Evolutionary conservation across 2,113 vertebrate species (phyloP).

Genomic region (Tapirus terrestris): DNA sequence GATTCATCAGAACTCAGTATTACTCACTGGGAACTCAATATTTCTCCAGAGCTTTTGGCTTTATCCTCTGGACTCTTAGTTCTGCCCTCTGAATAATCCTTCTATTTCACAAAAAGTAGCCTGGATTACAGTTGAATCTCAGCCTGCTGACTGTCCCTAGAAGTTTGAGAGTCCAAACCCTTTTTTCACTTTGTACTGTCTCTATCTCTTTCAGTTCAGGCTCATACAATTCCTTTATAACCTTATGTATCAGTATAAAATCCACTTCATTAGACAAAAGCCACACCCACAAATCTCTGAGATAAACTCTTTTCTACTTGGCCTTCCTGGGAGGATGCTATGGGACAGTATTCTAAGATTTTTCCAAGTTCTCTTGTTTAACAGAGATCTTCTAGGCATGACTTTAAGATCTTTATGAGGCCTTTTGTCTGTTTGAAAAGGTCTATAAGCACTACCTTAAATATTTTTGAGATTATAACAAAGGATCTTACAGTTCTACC

Average conservation of each 20-base stretch:
- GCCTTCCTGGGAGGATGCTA: background rate
- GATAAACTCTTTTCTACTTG: background rate
- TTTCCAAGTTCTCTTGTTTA: background rate
- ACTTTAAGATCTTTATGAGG: background rate
- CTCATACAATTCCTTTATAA: background rate
- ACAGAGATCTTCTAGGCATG: background rate
- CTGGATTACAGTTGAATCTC: background rate
- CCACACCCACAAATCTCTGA: background rate
- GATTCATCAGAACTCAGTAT: background rate
- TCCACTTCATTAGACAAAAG: background rate
- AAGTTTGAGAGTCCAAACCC: background rate
- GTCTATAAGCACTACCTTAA: background rate
- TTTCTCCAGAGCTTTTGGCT: background rate
- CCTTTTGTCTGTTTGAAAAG: background rate
- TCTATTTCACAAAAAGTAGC: background rate
- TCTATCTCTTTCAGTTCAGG: background rate
- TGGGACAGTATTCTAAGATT: background rate
- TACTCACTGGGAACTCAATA: background rate
- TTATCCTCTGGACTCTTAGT: background rate
- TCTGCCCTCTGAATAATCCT: background rate
- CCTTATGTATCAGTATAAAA: background rate
- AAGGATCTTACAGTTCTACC: background rate
- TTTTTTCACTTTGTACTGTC: background rate
- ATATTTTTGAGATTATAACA: background rate
- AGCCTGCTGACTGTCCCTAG: background rate